Base-by-base conservation (phyloP, 2,797 vertebrate genomes). In the Enteromius radiatus region DNA sequence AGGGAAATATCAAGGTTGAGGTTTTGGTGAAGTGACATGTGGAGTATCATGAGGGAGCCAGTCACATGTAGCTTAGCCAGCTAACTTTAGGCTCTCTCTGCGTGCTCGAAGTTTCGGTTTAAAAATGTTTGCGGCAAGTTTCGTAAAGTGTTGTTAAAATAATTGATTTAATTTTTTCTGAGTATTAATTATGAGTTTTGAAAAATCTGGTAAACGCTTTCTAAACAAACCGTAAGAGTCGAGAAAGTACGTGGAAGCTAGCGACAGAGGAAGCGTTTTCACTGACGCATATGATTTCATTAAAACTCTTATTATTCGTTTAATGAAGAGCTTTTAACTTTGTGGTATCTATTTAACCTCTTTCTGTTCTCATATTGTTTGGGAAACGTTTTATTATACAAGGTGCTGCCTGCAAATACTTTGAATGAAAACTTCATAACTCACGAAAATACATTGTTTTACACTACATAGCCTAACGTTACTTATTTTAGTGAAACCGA, bases 31-130 rank as follows among this genome's bases (percentile, higher is more conserved):
- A 17, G 19, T 23, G 41, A 83, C 81, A 71, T 76, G 76, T 82
- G 76, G 49, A 56, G 63, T 38, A 52, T 76, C 79, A 56, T 52
- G 63, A 56, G 47, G 31, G 70, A 28, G 45, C 4, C 73, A 70
- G 70, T 61, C 68, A 47, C 69, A 59, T 82, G 83, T 81, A 82
- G 81, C 71, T 61, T 67, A 84, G 70, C 71, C 65, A 33, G 81
- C 81, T 49, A 63, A 63, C 26, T 28, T 52, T 63, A 26, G 3
- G 26, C 36, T 43, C 23, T 7, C 36, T 43, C 23, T 7, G 3
- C 12, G 43, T 21, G 59, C 31, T 49, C 4, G 8, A 64, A 41
- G 33, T 74, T 6, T 19, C 3, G 7, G 26, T 67, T 17, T 5
- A 15, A 81, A 41, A 74, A 64, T 8, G 5, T 4, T 3, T 33